A percentile compares a stretch with the other conserved stretches of the same genome.
These are phyloP conservation scores for Limnephilus marmoratus DNA, from an alignment of 2,888 invertebrate species.

Conservation along the genomic window DNA sequence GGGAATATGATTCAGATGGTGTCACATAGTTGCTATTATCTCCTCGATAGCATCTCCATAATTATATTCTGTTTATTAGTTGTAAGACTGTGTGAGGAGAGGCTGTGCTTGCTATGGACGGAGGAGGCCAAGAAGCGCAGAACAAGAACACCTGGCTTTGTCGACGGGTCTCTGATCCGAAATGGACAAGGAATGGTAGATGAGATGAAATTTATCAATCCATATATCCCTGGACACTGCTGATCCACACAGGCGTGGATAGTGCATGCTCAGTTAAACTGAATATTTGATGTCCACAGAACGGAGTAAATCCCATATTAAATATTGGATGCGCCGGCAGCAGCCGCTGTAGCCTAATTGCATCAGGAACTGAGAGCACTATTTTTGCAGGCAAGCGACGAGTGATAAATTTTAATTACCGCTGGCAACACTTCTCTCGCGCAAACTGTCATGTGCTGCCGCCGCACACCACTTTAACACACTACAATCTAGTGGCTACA, in stretches of 20 bases:
- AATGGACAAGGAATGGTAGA: too few relatives aligned
- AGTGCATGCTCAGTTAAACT: background rate
- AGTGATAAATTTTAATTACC: constrained; percentile 46
- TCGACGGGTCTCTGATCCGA: too few relatives aligned
- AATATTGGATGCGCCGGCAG: constrained; percentile 18
- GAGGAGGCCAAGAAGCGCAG: too few relatives aligned
- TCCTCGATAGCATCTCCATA: too few relatives aligned
- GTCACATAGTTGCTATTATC: too few relatives aligned
- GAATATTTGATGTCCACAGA: constrained; percentile 16
- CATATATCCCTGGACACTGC: background rate
- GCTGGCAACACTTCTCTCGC: constrained; percentile 34
- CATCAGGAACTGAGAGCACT: constrained; percentile 17
- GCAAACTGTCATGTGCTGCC: background rate
- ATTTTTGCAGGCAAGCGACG: constrained; percentile 33
- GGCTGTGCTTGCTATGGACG: too few relatives aligned
- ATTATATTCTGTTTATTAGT: too few relatives aligned
- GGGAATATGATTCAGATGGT: background rate
- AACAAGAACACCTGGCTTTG: too few relatives aligned
- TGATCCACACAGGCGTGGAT: background rate
- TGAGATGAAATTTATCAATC: background rate
- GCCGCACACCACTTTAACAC: background rate
- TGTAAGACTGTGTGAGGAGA: background rate
- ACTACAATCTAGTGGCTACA: background rate
- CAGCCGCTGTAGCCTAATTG: constrained; percentile 14
- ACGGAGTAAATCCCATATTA: background rate